Evolutionary conservation across 2,113 vertebrate genomes (phyloP).

Genomic region (Charina bottae): DNA sequence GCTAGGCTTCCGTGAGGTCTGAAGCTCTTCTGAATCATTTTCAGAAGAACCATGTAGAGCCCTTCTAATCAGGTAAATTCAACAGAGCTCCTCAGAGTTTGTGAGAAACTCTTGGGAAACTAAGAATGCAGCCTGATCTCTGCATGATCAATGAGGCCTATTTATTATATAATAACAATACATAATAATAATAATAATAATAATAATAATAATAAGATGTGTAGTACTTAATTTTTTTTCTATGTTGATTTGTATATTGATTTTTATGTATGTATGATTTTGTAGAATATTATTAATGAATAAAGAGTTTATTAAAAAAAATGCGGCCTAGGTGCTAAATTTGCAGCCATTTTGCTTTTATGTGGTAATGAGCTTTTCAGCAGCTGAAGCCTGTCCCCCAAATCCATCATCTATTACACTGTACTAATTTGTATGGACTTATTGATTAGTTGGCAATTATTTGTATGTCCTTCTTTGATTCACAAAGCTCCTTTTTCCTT

Average conservation of each 20-base stretch:
- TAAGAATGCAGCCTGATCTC: background rate
- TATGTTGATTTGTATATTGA: no score
- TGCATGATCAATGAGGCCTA: background rate
- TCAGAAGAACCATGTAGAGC: background rate
- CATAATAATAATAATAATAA: no score
- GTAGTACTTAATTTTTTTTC: no score
- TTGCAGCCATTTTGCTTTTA: constrained; percentile 7
- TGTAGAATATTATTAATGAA: no score
- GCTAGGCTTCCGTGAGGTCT: background rate
- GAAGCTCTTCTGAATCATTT: background rate
- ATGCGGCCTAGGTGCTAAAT: background rate
- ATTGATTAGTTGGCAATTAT: constrained; percentile 52
- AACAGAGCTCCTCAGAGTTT: background rate
- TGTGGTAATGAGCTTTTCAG: constrained; percentile 7
- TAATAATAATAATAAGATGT: no score
- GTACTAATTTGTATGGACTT: constrained; percentile 34
- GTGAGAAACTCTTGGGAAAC: no score
- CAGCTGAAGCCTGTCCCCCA: background rate
- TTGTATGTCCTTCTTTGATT: constrained; percentile 34
- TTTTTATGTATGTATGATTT: no score
- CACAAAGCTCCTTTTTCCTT: background rate
- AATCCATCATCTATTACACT: background rate
- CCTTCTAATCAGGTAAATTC: background rate
- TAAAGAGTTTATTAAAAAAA: no score
- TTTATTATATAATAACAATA: no score